Conservation (phyloP, 2,888 invertebrate genomes). For the Sepioteuthis lessoniana region DNA sequence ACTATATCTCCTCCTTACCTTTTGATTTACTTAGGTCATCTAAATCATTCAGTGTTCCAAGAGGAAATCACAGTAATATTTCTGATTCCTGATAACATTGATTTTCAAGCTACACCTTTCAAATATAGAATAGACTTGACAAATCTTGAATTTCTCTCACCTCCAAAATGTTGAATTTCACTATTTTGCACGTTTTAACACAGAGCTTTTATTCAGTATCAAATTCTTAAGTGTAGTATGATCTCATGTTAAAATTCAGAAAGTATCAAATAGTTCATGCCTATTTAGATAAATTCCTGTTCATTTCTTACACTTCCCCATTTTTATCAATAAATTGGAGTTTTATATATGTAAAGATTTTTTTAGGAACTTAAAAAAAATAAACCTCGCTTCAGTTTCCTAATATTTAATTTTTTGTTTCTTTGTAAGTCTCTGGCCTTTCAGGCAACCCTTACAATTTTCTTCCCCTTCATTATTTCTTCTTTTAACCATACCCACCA, state of each 20-base stretch:
- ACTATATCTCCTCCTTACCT: not conserved
- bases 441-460: conserved; percentile 18
- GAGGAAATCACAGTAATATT: not conserved
- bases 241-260: not conserved
- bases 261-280: not conserved
- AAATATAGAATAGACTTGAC: not conserved
- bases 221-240: not conserved
- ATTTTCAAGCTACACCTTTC: not conserved
- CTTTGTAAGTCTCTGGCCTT: not conserved
- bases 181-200: not conserved
- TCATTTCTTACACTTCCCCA: not conserved
- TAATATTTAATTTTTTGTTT: not conserved
- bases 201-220: not conserved
- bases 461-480: not conserved
- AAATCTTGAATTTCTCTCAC: not conserved
- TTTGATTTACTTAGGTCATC: not conserved
- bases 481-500: not conserved
- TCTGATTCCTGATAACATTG: not conserved
- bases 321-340: not conserved
- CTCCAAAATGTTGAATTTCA: not conserved
- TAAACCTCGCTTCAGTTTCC: not conserved
- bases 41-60: not conserved
- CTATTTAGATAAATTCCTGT: not conserved
- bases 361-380: not conserved
- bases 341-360: not conserved